A percentile compares a stretch with the other conserved stretches of the same genome.
Conservation (phyloP, 2,113 vertebrate genomes). For the Phainopepla nitens region DNA sequence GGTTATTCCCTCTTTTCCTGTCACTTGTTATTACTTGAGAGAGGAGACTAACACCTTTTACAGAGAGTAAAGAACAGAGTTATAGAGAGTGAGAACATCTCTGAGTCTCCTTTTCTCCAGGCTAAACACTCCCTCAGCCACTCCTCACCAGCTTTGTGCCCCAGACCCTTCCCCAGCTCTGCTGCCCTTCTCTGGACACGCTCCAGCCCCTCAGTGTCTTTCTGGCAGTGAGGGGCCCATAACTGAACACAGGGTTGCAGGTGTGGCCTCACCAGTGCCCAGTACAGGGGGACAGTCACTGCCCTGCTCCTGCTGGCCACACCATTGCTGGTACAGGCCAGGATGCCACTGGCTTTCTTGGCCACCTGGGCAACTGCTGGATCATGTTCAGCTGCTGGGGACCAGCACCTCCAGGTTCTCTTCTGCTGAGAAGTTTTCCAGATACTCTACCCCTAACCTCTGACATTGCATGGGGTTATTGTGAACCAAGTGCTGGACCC, state of each 20-base stretch:
- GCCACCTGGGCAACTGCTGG: neutral
- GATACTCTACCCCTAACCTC: neutral
- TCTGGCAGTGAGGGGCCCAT: neutral
- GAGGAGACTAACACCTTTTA: neutral
- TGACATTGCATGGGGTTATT: neutral
- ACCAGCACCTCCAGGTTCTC: neutral
- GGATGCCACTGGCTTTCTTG: neutral
- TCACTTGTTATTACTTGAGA: neutral
- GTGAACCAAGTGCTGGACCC: neutral
- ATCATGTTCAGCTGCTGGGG: neutral
- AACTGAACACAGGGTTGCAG: accelerated
- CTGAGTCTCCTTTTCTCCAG: neutral
- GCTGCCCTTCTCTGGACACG: accelerated
- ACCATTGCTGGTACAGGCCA: neutral
- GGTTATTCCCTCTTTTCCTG: neutral
- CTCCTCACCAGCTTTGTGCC: accelerated
- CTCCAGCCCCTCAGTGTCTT: neutral
- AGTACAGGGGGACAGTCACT: accelerated
- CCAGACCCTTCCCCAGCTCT: neutral
- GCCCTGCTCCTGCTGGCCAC: neutral
- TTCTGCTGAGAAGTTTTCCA: neutral
- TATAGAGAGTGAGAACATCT: neutral
- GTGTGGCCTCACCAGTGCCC: accelerated
- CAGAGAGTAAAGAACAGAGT: too few species aligned
- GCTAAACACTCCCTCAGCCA: neutral